Evolutionary conservation across 2,113 vertebrate genomes (phyloP).

Genomic region (Balaeniceps rex): DNA sequence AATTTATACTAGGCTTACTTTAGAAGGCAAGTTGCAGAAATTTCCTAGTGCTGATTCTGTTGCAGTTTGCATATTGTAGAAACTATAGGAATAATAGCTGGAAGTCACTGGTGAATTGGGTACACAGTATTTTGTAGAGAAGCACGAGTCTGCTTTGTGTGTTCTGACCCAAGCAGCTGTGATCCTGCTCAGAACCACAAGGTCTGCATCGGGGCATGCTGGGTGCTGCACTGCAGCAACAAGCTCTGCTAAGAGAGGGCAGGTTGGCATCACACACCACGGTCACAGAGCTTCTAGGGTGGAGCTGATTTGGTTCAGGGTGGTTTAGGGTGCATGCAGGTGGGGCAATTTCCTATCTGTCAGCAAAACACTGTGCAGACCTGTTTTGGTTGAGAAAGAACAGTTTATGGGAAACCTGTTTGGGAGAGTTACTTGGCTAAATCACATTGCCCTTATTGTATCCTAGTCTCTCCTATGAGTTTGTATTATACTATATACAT

Average conservation of each 20-base stretch:
- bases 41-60: background rate
- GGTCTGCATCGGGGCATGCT: fast-evolving
- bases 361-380: background rate
- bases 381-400: background rate
- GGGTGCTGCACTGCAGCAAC: fast-evolving
- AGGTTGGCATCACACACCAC: background rate
- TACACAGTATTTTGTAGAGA: background rate
- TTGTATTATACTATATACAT: background rate
- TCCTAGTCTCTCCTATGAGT: background rate
- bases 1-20: background rate
- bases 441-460: background rate
- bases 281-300: background rate
- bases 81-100: background rate
- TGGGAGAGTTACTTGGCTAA: background rate
- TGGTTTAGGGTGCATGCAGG: background rate
- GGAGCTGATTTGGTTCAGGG: background rate
- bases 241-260: background rate
- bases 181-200: background rate
- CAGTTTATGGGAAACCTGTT: background rate
- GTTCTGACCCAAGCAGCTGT: background rate
- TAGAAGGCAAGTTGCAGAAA: background rate
- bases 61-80: background rate
- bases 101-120: background rate
- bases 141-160: background rate
- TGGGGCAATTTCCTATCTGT: fast-evolving